phyloP scores from a whole-genome alignment of 1,140 invertebrate genomes.

The Ganaspis sp. region DNA sequence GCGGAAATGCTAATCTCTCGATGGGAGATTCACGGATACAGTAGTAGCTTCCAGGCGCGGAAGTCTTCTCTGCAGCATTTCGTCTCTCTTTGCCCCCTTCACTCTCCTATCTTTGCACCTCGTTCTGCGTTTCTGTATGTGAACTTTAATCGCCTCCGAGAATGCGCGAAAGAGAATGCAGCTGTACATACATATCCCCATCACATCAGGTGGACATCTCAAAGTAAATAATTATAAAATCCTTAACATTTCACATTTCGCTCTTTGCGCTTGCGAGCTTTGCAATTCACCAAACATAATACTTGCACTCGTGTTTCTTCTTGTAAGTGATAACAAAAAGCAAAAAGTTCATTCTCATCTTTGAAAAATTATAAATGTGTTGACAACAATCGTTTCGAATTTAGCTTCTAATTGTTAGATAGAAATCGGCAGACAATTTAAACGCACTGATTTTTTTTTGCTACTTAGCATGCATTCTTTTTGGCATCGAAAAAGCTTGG shows the following conservation, averaged over 20 bases:
- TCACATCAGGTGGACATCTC: not conserved
- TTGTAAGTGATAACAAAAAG: too few species aligned
- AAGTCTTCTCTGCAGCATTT: constrained; percentile 57
- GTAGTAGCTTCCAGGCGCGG: constrained; percentile 58
- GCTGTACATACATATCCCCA: not conserved
- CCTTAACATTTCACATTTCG: not conserved
- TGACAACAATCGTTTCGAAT: too few species aligned
- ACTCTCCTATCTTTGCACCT: constrained; percentile 54
- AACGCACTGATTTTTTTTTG: too few species aligned
- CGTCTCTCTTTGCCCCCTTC: constrained; percentile 50
- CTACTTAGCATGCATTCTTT: too few species aligned
- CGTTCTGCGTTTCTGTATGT: constrained; percentile 50
- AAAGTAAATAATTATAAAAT: constrained; percentile 1
- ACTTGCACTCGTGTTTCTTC: too few species aligned
- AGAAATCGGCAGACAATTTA: too few species aligned
- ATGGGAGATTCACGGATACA: constrained; percentile 72
- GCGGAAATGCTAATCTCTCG: constrained; percentile 75
- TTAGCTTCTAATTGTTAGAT: too few species aligned
- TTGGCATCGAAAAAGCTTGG: too few species aligned
- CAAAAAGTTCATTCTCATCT: too few species aligned
- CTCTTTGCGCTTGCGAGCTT: not conserved
- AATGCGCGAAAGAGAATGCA: constrained; percentile 57
- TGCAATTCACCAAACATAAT: constrained; percentile 25
- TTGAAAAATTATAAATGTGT: too few species aligned
- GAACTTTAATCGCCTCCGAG: constrained; percentile 55